These are phyloP conservation scores for Drosophila limbata DNA, from an alignment of 2,888 invertebrate genomes.

Conservation along the genomic window DNA sequence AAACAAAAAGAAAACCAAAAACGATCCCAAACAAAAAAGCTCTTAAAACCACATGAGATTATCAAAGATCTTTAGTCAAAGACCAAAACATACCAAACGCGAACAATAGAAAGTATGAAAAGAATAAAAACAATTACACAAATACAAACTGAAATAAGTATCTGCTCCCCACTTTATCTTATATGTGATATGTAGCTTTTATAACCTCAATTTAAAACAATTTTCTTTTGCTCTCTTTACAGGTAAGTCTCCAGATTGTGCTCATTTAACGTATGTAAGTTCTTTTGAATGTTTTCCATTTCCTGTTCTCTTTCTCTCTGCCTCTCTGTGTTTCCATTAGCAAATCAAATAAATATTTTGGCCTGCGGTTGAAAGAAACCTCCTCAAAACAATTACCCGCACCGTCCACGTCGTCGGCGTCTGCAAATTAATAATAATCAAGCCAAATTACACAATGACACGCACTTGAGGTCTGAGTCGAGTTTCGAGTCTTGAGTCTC, in stretches of 20 bases:
- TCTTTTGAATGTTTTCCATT: slow-evolving; percentile 39
- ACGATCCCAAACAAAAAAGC: background rate
- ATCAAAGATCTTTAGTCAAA: slow-evolving; percentile 31
- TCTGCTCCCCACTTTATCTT: background rate
- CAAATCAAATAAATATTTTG: slow-evolving; percentile 77
- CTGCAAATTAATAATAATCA: slow-evolving; percentile 79
- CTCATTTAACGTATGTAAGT: slow-evolving; percentile 57
- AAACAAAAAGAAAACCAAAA: background rate
- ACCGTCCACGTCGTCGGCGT: slow-evolving; percentile 51
- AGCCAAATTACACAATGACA: slow-evolving; percentile 81
- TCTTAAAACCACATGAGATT: slow-evolving; percentile 19
- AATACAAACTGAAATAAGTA: background rate
- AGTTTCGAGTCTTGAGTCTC: slow-evolving; percentile 23
- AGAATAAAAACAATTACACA: background rate
- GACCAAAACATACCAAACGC: slow-evolving; percentile 13
- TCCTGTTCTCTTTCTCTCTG: slow-evolving; percentile 32
- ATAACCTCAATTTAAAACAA: slow-evolving; percentile 66
- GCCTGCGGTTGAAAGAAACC: slow-evolving; percentile 46
- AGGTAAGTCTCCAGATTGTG: slow-evolving; percentile 60
- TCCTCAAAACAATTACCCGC: slow-evolving; percentile 47
- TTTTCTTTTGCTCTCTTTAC: slow-evolving; percentile 66
- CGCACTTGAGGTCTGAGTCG: slow-evolving; percentile 67
- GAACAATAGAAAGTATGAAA: slow-evolving; percentile 31
- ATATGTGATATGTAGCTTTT: slow-evolving; percentile 16
- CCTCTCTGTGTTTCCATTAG: slow-evolving; percentile 53